Percentiles rank a stretch among this genome's conserved stretches.
Conservation (phyloP, 2,888 invertebrate genomes). For the Macrophya alboannulata region DNA sequence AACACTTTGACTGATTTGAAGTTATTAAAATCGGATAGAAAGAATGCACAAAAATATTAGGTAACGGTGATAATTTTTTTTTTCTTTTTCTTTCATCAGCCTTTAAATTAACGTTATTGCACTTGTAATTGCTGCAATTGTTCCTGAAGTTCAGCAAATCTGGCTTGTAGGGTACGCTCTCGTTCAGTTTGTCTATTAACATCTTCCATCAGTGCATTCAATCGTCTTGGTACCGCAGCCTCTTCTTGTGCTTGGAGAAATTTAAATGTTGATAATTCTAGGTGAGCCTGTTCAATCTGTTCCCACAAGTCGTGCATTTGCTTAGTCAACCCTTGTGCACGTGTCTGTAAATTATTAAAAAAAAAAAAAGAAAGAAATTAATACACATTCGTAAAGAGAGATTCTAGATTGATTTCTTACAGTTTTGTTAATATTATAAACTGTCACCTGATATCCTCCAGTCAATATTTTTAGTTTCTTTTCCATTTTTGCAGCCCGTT, state of each 20-base stretch:
- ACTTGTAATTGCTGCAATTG: constrained; percentile 80
- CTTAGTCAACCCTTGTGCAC: constrained; percentile 93
- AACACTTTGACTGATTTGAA: not conserved
- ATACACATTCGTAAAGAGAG: not conserved
- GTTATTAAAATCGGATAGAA: not conserved
- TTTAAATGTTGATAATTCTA: constrained; percentile 95
- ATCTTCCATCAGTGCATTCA: constrained; percentile 95
- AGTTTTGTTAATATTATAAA: constrained; percentile 57
- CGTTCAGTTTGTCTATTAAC: constrained; percentile 95
- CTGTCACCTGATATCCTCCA: constrained; percentile 90
- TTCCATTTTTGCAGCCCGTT: constrained; percentile 98
- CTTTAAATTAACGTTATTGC: constrained; percentile 52
- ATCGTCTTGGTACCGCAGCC: constrained; percentile 93
- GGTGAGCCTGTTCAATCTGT: constrained; percentile 93
- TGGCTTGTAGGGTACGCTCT: constrained; percentile 93
- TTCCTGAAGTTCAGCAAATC: constrained; percentile 89
- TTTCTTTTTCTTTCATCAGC: constrained; percentile 8
- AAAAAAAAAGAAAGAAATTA: not conserved
- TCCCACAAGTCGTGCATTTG: constrained; percentile 93
- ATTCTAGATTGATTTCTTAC: constrained; percentile 34
- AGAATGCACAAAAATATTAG: not conserved
- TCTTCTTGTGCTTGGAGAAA: constrained; percentile 95
- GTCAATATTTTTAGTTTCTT: constrained; percentile 98
- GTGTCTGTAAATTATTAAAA: constrained; percentile 79
- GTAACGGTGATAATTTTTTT: constrained; percentile 12